Base-by-base conservation (phyloP, 2,797 vertebrate species). In the Enteromius argenteus region DNA sequence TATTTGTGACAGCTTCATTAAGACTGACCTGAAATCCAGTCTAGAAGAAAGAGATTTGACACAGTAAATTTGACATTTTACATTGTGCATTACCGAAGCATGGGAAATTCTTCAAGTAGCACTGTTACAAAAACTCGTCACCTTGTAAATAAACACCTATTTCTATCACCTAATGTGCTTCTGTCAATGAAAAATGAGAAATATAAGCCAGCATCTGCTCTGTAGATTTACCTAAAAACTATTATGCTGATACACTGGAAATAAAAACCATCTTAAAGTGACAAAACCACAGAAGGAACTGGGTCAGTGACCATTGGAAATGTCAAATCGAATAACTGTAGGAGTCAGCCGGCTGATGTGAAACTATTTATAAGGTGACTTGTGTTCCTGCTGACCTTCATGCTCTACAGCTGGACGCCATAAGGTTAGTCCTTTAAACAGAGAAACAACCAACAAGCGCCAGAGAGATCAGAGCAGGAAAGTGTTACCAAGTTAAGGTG, bases 331-430 rank as follows among this genome's bases (percentile, higher is more conserved):
- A 53, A 56, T 15, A 56, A 19, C 49, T 17, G 21, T 72, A 46
- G 7, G 21, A 37, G 32, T 35, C 73, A 75, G 53, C 30, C 17
- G 35, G 67, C 53, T 44, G 27, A 35, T 58, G 27, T 35, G 23
- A 81, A 58, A 46, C 53, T 44, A 73, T 72, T 81, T 72, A 60
- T 49, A 56, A 69, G 49, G 15, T 42, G 66, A 42, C 66, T 32
- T 32, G 15, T 32, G 35, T 46, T 60, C 51, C 68, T 60, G 39
- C 67, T 73, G 19, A 73, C 68, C 67, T 71, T 71, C 67, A 49
- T 62, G 30, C 53, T 62, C 39, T 73, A 58, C 37, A 44, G 67
- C n/a, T 37, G 79, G 49, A 58, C 2, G 5, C n/a, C 49, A n/a
- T 62, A 46, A 73, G 37, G 17, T 72, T 49, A 71, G 67, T 4